phyloP scores from a whole-genome alignment of 2,113 vertebrate species.

The Chrysochloris asiatica region DNA sequence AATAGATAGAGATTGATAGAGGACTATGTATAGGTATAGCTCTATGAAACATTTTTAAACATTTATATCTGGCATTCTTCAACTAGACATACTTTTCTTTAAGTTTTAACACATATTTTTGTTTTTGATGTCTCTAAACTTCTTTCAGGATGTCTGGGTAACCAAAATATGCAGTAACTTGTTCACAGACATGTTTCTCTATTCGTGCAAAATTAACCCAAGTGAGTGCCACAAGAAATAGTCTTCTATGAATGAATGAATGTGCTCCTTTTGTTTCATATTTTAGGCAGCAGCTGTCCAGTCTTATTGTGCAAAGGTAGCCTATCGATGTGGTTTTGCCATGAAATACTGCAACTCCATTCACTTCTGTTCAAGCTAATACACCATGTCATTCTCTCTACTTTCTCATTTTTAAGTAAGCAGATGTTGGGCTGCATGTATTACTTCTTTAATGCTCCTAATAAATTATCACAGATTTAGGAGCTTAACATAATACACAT shows the following conservation, averaged over 20 bases:
- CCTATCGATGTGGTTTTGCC: background rate
- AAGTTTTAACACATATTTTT: background rate
- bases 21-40: no score
- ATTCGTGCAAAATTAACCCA: slow-evolving; percentile 24
- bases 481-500: background rate
- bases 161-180: background rate
- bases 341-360: background rate
- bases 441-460: background rate
- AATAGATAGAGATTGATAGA: no score
- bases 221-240: background rate
- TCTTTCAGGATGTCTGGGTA: background rate
- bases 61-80: no score
- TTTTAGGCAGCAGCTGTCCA: background rate
- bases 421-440: background rate
- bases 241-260: background rate
- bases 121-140: background rate
- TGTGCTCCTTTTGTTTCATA: background rate
- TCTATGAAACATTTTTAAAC: slow-evolving; percentile 24
- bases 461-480: background rate
- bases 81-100: slow-evolving; percentile 17
- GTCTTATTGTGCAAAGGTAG: background rate
- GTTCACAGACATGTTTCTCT: background rate
- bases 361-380: background rate
- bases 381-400: background rate
- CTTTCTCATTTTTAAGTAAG: background rate